phyloP scores from a whole-genome alignment of 2,797 vertebrate species.

The Yasuhikotakia modesta region DNA sequence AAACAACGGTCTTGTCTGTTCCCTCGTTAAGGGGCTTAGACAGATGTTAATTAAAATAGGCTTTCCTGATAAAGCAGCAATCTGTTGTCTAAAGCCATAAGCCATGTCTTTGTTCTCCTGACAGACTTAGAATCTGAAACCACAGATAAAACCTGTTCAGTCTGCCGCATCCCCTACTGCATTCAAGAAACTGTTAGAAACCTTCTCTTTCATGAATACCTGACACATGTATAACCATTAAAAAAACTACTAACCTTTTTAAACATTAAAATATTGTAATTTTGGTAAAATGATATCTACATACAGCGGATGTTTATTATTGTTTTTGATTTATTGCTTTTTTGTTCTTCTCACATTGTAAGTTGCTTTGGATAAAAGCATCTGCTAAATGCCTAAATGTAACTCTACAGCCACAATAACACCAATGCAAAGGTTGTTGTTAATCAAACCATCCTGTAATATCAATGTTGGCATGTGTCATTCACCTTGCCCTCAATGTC shows the following conservation, averaged over 20 bases:
- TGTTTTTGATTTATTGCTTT: too few species aligned
- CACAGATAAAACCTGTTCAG: not conserved
- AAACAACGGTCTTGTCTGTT: conserved; percentile 59
- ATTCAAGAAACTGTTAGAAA: too few species aligned
- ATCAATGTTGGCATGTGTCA: conserved; percentile 21
- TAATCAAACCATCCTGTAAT: conserved; percentile 5
- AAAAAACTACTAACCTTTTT: too few species aligned
- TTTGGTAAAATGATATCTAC: too few species aligned
- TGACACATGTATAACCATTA: too few species aligned
- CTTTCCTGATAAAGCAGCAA: conserved; percentile 52
- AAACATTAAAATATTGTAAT: too few species aligned
- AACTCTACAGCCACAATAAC: conserved; percentile 38
- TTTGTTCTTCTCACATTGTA: too few species aligned
- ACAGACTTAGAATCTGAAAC: conserved; percentile 16
- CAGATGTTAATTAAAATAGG: conserved; percentile 68
- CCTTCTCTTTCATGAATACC: too few species aligned
- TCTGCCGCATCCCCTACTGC: too few species aligned
- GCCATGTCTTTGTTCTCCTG: conserved; percentile 53
- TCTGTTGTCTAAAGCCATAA: conserved; percentile 49
- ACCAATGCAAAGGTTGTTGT: conserved; percentile 17
- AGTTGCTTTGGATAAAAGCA: too few species aligned
- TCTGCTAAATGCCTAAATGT: too few species aligned
- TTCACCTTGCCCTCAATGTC: conserved; percentile 29
- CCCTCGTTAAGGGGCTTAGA: conserved; percentile 63
- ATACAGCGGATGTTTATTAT: too few species aligned